Conservation (phyloP, 2,797 vertebrate species). For the Platyrinchus mystaceus region DNA sequence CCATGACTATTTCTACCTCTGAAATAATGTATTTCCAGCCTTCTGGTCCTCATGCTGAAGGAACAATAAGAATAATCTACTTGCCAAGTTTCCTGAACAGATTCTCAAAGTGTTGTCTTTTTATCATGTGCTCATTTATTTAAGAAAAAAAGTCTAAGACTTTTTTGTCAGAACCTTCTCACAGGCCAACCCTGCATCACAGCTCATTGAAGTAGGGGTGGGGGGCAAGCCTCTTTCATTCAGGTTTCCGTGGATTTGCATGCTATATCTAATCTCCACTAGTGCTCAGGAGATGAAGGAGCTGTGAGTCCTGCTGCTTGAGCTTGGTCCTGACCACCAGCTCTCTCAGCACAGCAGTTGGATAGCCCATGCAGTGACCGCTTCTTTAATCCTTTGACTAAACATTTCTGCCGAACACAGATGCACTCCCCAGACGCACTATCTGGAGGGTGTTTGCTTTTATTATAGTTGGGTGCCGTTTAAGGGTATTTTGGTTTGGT, state of each 20-base stretch:
- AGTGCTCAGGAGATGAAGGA: neutral
- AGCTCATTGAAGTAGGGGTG: neutral
- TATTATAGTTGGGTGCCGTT: neutral
- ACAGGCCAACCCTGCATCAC: neutral
- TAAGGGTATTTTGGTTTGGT: neutral
- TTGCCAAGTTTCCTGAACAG: neutral
- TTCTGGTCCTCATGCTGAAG: neutral
- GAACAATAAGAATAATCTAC: neutral
- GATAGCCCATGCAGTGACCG: neutral
- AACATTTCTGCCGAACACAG: neutral
- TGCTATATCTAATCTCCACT: neutral
- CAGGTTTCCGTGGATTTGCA: neutral
- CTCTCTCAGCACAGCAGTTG: neutral
- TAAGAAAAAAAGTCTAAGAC: neutral
- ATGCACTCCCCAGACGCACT: accelerated
- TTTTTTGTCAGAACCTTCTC: neutral
- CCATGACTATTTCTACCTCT: neutral
- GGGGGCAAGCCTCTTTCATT: neutral
- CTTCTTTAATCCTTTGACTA: neutral
- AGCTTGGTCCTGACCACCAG: neutral
- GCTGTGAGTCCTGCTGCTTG: neutral
- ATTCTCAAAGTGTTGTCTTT: neutral
- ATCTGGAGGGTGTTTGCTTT: neutral
- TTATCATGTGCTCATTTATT: neutral
- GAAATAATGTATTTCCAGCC: neutral